Conservation (phyloP, 2,888 invertebrate genomes). For the Anoplius nigerrimus region DNA sequence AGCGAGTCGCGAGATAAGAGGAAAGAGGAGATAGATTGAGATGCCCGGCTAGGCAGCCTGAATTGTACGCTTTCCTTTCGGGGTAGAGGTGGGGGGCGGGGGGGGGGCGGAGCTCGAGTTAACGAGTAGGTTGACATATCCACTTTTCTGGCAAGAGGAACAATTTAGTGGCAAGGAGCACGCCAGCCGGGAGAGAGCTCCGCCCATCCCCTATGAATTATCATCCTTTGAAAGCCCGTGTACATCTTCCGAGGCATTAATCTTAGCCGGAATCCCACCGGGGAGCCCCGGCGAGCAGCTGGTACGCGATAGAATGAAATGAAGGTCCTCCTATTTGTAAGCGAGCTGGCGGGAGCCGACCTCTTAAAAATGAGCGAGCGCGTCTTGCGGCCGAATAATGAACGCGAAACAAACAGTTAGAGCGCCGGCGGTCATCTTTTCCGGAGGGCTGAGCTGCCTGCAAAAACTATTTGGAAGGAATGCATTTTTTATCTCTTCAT, state of each 20-base stretch:
- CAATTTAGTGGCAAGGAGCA: conserved; percentile 55
- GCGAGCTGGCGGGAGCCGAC: conserved; percentile 20
- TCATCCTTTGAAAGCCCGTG: conserved; percentile 51
- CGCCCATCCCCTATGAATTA: conserved; percentile 40
- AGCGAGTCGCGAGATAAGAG: background rate
- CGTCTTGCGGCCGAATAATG: background rate
- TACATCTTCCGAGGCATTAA: conserved; percentile 53
- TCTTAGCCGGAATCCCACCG: conserved; percentile 52
- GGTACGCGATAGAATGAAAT: conserved; percentile 43
- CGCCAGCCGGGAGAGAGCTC: conserved; percentile 44
- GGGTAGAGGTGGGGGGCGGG: background rate
- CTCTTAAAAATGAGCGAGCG: background rate
- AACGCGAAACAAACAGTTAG: too few relatives aligned
- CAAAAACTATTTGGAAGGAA: too few relatives aligned
- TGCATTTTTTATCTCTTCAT: too few relatives aligned
- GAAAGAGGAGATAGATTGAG: conserved; percentile 42
- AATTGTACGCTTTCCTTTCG: too few relatives aligned
- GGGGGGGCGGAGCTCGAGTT: too few relatives aligned
- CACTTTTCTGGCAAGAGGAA: conserved; percentile 49
- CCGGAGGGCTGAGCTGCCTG: too few relatives aligned
- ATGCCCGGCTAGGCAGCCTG: too few relatives aligned
- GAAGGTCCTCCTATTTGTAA: conserved; percentile 45
- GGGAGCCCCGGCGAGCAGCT: conserved; percentile 29
- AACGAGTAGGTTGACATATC: conserved; percentile 51
- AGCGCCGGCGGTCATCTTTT: too few relatives aligned